These are phyloP conservation scores for Discoglossus pictus DNA, from an alignment of 2,797 vertebrate species.

Conservation along the genomic window DNA sequence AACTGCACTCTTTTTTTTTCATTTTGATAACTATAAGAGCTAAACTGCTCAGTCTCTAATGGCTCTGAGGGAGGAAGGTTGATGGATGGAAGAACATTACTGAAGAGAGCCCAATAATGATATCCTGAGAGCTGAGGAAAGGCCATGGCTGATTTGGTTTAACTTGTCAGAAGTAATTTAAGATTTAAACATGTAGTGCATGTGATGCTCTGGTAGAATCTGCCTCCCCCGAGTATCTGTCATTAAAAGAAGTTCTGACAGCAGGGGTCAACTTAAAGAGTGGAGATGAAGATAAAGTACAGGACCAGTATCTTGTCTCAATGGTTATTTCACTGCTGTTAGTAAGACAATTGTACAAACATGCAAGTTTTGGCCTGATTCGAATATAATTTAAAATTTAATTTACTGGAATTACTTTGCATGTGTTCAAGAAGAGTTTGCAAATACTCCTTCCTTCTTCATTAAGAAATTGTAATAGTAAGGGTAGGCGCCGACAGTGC, in stretches of 20 bases:
- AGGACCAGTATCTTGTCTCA: neutral
- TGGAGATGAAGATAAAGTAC: too few relatives aligned
- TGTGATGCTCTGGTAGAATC: neutral
- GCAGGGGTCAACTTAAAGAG: neutral
- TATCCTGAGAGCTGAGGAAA: neutral
- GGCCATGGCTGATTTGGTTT: slow-evolving; percentile 39
- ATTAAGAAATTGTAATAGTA: too few relatives aligned
- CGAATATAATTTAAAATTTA: too few relatives aligned
- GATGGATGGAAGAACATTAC: slow-evolving; percentile 55
- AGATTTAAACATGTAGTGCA: slow-evolving; percentile 30
- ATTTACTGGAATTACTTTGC: too few relatives aligned
- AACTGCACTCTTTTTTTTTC: neutral
- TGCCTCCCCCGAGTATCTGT: slow-evolving; percentile 32
- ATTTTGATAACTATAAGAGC: neutral
- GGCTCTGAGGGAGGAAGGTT: slow-evolving; percentile 39
- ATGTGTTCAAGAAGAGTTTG: too few relatives aligned
- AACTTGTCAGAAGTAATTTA: slow-evolving; percentile 18
- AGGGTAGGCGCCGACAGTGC: too few relatives aligned
- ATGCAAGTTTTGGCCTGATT: neutral
- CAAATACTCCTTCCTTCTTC: too few relatives aligned
- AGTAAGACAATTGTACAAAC: neutral
- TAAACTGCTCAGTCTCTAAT: slow-evolving; percentile 6
- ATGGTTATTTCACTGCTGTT: too few relatives aligned
- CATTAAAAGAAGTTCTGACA: slow-evolving; percentile 17
- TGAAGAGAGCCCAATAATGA: slow-evolving; percentile 48